Percentiles rank a stretch among this genome's conserved stretches.
These are phyloP conservation scores for Lepidocolaptes lacrymiger DNA, from an alignment of 2,797 vertebrate species.

Conservation along the genomic window DNA sequence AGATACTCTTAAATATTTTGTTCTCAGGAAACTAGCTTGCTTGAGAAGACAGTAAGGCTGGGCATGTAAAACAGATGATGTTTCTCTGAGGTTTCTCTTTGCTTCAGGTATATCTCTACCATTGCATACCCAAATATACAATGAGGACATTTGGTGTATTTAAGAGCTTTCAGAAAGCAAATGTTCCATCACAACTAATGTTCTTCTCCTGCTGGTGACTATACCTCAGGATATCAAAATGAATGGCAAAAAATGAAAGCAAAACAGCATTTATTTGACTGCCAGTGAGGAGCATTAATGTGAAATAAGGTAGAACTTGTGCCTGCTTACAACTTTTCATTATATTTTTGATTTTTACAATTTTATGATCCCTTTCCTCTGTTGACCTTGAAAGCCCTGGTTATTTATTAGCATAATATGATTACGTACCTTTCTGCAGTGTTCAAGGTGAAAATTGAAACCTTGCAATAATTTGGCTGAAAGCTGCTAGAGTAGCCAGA, in stretches of 20 bases:
- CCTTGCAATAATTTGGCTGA: conserved; percentile 68
- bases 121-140: neutral
- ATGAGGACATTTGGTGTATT: neutral
- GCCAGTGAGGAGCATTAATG: neutral
- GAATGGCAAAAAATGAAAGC: neutral
- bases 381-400: conserved; percentile 46
- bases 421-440: conserved; percentile 54
- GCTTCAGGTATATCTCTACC: neutral
- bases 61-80: neutral
- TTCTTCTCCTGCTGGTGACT: neutral
- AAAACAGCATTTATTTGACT: neutral
- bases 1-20: neutral
- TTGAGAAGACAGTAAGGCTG: neutral
- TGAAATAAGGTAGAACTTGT: conserved; percentile 34
- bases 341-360: conserved; percentile 2
- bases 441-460: conserved; percentile 68
- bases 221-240: neutral
- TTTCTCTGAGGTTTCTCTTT: neutral
- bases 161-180: neutral
- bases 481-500: conserved; percentile 59
- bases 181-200: neutral
- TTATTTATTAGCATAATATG: conserved; percentile 68
- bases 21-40: neutral
- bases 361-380: conserved; percentile 27
- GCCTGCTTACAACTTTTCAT: neutral